phyloP scores from a whole-genome alignment of 2,797 vertebrate species.

The Ptychadena robeensis region DNA sequence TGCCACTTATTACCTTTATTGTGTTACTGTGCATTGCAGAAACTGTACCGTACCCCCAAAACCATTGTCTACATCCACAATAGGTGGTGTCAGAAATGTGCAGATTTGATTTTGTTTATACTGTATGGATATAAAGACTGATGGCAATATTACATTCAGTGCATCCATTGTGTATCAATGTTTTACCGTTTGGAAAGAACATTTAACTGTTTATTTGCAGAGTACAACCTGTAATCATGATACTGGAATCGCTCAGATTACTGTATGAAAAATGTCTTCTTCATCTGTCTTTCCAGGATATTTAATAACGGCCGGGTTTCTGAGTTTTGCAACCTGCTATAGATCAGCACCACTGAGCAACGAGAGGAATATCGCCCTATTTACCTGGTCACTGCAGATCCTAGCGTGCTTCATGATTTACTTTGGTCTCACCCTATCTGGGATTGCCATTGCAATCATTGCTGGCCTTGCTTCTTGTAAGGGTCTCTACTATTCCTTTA shows the following conservation, averaged over 20 bases:
- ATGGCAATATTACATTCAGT: too few relatives aligned
- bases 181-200: too few relatives aligned
- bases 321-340: constrained; percentile 78
- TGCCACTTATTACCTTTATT: too few relatives aligned
- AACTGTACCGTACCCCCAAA: too few relatives aligned
- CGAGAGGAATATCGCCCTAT: constrained; percentile 66
- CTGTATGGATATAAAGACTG: too few relatives aligned
- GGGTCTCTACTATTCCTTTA: constrained; percentile 63
- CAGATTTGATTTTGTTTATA: too few relatives aligned
- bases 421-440: constrained; percentile 70
- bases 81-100: too few relatives aligned
- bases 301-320: constrained; percentile 67
- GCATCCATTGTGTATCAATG: too few relatives aligned
- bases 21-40: too few relatives aligned
- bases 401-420: constrained; percentile 74
- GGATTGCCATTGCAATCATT: constrained; percentile 69
- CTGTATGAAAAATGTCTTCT: not conserved
- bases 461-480: constrained; percentile 67
- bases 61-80: too few relatives aligned
- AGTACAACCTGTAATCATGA: not conserved
- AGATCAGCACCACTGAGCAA: constrained; percentile 72
- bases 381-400: constrained; percentile 71
- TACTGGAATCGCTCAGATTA: not conserved
- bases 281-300: constrained; percentile 72
- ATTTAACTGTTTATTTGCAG: too few relatives aligned